These are phyloP conservation scores for Pristis pectinata DNA, from an alignment of 2,797 vertebrate species.

Conservation along the genomic window DNA sequence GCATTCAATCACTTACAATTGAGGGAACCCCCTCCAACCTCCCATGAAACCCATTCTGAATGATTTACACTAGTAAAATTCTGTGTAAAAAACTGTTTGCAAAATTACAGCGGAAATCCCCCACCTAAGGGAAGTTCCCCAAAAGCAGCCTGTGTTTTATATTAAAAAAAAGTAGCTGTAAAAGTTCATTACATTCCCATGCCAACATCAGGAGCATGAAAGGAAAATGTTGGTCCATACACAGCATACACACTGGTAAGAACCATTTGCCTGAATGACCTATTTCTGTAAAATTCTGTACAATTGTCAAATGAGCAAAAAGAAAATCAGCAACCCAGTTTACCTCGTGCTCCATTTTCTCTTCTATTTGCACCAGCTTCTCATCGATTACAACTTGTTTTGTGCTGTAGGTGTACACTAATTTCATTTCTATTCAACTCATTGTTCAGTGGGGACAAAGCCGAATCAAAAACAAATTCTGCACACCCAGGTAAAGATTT, in stretches of 20 bases:
- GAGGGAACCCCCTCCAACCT: not conserved
- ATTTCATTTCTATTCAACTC: not conserved
- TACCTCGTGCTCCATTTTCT: not conserved
- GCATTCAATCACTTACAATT: no score
- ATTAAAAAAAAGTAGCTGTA: not conserved
- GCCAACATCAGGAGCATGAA: not conserved
- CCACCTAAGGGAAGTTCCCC: not conserved
- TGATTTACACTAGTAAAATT: not conserved
- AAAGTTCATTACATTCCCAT: not conserved
- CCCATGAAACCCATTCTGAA: not conserved
- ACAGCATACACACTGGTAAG: not conserved
- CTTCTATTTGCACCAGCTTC: not conserved
- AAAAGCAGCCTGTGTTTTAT: not conserved
- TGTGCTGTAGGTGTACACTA: no score
- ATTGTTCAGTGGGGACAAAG: not conserved
- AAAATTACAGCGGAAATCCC: conserved; percentile 22
- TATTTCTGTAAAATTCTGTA: not conserved
- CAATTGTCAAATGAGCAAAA: not conserved
- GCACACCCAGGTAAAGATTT: not conserved
- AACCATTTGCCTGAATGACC: not conserved
- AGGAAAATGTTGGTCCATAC: not conserved
- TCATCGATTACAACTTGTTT: not conserved
- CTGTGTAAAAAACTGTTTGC: not conserved
- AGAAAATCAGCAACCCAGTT: not conserved
- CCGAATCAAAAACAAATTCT: not conserved